Evolutionary conservation across 2,797 vertebrate genomes (phyloP), one percentile per base, ranked within the genome.

Genomic region (Sphenopsis melanotis): DNA sequence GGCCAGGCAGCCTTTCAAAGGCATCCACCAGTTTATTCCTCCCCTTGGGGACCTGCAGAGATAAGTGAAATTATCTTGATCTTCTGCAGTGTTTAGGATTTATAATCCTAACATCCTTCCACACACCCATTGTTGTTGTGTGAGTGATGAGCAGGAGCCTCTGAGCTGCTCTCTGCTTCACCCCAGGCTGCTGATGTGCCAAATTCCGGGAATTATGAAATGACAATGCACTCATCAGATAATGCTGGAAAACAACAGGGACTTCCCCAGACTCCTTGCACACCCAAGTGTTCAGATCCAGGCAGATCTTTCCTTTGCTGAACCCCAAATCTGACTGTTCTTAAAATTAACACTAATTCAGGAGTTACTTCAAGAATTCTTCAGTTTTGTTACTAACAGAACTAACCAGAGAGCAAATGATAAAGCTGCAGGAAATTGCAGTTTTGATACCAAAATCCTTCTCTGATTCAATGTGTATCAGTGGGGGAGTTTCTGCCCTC

Each of bases 151-250:
- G 94, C 93, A 89, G 93, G 3, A 83, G 90, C 81, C 92, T 24
- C 44, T 76, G 60, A 76, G 80, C 86, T 89, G 94, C 90, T 96
- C 95, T n/a, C 81, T 75, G 87, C 81, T 93, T 94, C 93, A 94
- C 94, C 94, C 79, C 91, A 81, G 89, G 83, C 78, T 46, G 1
- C 22, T 0, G 2, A 64, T 20, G 88, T 39, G 94, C 81, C 96
- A 77, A 49, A 93, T 96, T 95, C 95, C 92, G 91, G 94, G 94
- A 94, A 95, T 95, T 95, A 93, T 91, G 90, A 93, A 60, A 76
- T 29, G 68, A 96, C 94, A 94, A 96, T 85, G 61, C 60, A 5
- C 71, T 86, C 71, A 72, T 90, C 91, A 89, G 93, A 96, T 82
- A 94, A 37, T 10, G 63, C 37, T 14, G 50, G 18, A 59, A 59